phyloP scores from a whole-genome alignment of 2,113 vertebrate genomes.

The Daphoenositta chrysoptera region DNA sequence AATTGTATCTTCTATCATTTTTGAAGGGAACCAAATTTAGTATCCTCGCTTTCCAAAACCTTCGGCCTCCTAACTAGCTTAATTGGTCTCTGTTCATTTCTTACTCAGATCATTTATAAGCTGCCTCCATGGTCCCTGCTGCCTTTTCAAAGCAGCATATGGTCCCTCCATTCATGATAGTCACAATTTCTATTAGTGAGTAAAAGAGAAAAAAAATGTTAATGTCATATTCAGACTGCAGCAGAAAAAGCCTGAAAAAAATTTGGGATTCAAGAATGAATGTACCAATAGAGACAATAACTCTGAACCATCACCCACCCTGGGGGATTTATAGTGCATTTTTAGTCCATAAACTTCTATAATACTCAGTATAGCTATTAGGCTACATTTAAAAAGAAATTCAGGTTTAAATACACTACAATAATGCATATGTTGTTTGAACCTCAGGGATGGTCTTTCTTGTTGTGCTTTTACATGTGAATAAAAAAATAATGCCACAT shows the following conservation, averaged over 20 bases:
- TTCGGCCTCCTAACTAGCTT: slow-evolving; percentile 22
- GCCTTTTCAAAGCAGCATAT: slow-evolving; percentile 62
- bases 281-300: not conserved
- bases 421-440: not conserved
- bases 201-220: slow-evolving; percentile 1
- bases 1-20: not conserved
- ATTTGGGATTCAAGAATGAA: not conserved
- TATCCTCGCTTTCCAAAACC: not conserved
- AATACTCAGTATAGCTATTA: not conserved
- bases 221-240: not conserved
- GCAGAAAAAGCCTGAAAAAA: not conserved
- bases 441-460: not conserved
- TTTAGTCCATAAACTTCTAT: not conserved
- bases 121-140: slow-evolving; percentile 32
- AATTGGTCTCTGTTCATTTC: slow-evolving; percentile 61
- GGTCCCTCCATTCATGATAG: slow-evolving; percentile 38
- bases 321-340: not conserved
- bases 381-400: not conserved
- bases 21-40: slow-evolving; percentile 19
- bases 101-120: slow-evolving; percentile 56
- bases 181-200: slow-evolving; percentile 44
- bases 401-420: not conserved
- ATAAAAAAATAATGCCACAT: not conserved
- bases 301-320: not conserved
- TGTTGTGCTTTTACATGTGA: not conserved